Base-by-base conservation (phyloP, 2,113 vertebrate species). In the Natator depressus region DNA sequence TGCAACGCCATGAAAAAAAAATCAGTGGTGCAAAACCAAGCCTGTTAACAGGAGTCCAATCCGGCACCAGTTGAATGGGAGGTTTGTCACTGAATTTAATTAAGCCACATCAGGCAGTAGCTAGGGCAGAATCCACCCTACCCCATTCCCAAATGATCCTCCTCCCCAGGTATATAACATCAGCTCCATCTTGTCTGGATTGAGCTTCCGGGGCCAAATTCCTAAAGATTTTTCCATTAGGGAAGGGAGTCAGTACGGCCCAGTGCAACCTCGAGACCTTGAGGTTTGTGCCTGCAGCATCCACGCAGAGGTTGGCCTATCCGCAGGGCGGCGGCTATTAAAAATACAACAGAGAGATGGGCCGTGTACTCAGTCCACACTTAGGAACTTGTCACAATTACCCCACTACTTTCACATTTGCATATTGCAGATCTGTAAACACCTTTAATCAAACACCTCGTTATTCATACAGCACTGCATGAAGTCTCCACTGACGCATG, bases 401-500 rank as follows among this genome's bases (percentile, higher is more conserved):
- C 29, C 38, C 13, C 57, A 24, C 78, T 25, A 46, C 4, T 20
- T 72, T 72, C 19, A 72, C 35, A 72, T 38, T 80, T 35, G 84
- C 42, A 31, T 17, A 6, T n/a, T 42, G 6, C 6, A 35, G 27
- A 11, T 27, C 14, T 62, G 8, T 42, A 4, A 78, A 29, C 19
- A 46, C 42, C 27, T 82, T 38, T 51, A 79, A 65, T 22, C 16
- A 82, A 76, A 6, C n/a, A 17, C 10, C 53, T 81, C 59, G 62
- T 69, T 55, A 49, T 54, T 91, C 81, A 81, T 47, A 16, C 54
- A 57, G 65, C 42, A 11, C 6, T 55, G 55, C 31, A 14, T 35
- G n/a, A 38, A 47, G n/a, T 1, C 0, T 10, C 3, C 1, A 0
- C 0, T 0, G 50, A 69, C 5, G 27, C 27, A 25, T 2, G 12